Base-by-base conservation (phyloP, 2,888 invertebrate genomes). In the Horisme vitalbata region DNA sequence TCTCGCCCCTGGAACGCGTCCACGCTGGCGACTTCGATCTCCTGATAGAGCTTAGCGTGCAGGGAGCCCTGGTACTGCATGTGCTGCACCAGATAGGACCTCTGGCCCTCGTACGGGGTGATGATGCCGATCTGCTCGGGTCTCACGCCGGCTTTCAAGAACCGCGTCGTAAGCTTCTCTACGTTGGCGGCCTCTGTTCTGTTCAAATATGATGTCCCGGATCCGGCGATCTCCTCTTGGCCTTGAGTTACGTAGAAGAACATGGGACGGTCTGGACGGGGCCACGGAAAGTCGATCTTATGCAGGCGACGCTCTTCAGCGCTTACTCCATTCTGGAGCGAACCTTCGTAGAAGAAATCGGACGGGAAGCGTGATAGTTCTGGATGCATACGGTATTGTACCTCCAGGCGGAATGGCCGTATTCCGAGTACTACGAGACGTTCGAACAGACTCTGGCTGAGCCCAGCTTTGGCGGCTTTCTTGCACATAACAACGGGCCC, bases 401-500 rank as follows among this genome's bases (percentile, higher is more conserved):
- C 97, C 79, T 99, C 99, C 26, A 99, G 91, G 0, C 99, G 94
- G 83, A 99, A 98, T 0, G 99, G 99, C 14, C 99, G 92, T 63
- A 99, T 99, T 5, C 99, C 99, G 4, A 99, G 92, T 0, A 99
- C 98, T 0, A 99, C 99, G 0, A 99, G 91, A 3, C 99, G 92
- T 77, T 99, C 99, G 80, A 99, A 99, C 49, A 99, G 91, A 37
- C 98, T 98, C 80, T 99, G 99, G 0, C 97, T 97, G 12, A 99
- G 92, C 1, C 99, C 99, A 0, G 99, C 99, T 39, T 96, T 93
- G 0, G 99, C 98, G 0, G 99, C 99, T 77, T 99, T 98, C 83
- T 99, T 99, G 89, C 99, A 99, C 98, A 99, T 99, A 0, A 99
- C 99, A 0, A 99, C 99, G 0, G 99, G 99, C 0, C 99, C 99